phyloP scores from a whole-genome alignment of 1,140 invertebrate genomes.

The Drosophila miranda region DNA sequence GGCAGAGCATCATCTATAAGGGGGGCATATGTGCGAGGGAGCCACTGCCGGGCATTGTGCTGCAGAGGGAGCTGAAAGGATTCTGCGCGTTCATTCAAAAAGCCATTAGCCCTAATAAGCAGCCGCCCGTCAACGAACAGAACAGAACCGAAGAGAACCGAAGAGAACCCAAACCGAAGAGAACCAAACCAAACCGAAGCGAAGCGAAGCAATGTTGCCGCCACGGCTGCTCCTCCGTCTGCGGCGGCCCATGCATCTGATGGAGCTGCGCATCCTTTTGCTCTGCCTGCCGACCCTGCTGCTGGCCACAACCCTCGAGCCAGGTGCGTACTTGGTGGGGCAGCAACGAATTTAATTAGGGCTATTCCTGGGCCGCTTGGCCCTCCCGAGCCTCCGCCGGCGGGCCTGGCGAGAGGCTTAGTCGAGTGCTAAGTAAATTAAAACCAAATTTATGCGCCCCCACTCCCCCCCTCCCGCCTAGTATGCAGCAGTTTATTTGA shows the following conservation, averaged over 20 bases:
- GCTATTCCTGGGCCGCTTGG: constrained; percentile 13
- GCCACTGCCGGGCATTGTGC: constrained; percentile 46
- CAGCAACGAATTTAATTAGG: constrained; percentile 58
- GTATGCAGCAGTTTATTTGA: constrained; percentile 67
- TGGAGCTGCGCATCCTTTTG: constrained; percentile 78
- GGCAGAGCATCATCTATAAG: constrained; percentile 74
- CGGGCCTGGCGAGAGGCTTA: constrained; percentile 22
- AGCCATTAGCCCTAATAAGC: constrained; percentile 78
- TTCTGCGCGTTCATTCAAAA: constrained; percentile 77
- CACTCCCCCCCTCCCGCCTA: constrained; percentile 8
- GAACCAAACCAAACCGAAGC: background rate
- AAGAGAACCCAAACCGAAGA: background rate
- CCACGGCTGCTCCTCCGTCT: constrained; percentile 65
- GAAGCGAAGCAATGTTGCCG: constrained; percentile 56
- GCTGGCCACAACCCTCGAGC: constrained; percentile 80
- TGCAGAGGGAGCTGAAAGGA: constrained; percentile 49
- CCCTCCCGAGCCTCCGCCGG: no score
- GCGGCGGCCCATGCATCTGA: constrained; percentile 76
- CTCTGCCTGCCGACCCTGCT: constrained; percentile 81
- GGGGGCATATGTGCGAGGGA: constrained; percentile 55
- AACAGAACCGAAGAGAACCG: background rate
- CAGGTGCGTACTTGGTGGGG: constrained; percentile 70
- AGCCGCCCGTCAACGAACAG: constrained; percentile 16
- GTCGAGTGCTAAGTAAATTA: constrained; percentile 63
- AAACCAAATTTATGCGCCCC: constrained; percentile 57